Conservation (phyloP, 2,113 vertebrate genomes). For the Plecotus auritus region DNA sequence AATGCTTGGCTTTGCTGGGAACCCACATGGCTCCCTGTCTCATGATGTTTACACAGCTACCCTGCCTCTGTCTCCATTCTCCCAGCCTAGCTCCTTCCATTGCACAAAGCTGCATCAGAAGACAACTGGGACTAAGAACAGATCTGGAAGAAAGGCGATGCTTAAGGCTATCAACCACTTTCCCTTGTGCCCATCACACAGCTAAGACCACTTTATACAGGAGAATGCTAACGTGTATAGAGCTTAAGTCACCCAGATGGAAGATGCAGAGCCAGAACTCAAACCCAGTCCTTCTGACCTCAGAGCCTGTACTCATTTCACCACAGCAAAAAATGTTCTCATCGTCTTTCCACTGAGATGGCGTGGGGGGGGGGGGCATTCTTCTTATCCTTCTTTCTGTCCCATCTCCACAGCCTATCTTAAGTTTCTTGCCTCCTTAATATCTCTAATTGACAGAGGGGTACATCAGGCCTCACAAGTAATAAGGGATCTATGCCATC, state of each 20-base stretch:
- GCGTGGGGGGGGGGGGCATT: too few species aligned
- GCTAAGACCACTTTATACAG: neutral
- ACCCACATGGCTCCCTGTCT: constrained; percentile 60
- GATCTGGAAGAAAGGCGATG: neutral
- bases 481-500: neutral
- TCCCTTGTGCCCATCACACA: neutral
- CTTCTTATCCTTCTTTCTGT: neutral
- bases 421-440: neutral
- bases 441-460: neutral
- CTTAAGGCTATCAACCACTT: neutral
- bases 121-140: neutral
- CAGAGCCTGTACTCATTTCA: neutral
- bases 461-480: neutral
- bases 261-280: neutral
- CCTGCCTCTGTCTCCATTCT: constrained; percentile 28
- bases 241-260: neutral
- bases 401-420: neutral
- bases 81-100: constrained; percentile 14
- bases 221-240: neutral
- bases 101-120: neutral
- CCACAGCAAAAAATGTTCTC: neutral
- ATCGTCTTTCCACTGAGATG: neutral
- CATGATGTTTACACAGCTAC: constrained; percentile 32
- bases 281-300: neutral
- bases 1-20: constrained; percentile 51